A percentile compares a stretch with the other conserved stretches of the same genome.
Conservation (phyloP, 1,140 invertebrate genomes). For the Gonioctena quinquepunctata region DNA sequence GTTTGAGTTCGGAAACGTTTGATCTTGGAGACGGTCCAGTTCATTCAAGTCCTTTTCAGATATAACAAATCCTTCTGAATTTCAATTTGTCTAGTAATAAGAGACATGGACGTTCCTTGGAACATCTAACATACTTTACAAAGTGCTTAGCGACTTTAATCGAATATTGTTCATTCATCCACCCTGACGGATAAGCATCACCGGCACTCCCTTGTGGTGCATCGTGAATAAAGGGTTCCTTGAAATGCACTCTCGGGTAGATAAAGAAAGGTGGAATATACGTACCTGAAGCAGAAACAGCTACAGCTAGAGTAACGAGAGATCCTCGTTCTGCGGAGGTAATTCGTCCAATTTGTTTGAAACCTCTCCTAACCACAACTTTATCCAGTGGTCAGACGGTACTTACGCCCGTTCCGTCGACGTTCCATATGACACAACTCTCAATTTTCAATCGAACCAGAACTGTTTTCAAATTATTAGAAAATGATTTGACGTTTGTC, state of each 20-base stretch:
- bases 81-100: no score
- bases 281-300: conserved; percentile 48
- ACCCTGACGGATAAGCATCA: background rate
- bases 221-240: background rate
- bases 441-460: conserved; percentile 43
- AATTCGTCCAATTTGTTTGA: conserved; percentile 54
- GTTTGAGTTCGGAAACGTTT: no score
- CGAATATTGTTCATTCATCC: no score
- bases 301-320: conserved; percentile 40
- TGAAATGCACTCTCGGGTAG: background rate
- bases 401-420: conserved; percentile 55
- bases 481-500: conserved; percentile 50
- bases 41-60: no score
- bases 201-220: conserved; percentile 22
- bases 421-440: conserved; percentile 36
- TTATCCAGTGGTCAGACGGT: conserved; percentile 52
- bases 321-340: conserved; percentile 56
- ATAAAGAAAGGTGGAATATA: background rate
- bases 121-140: no score
- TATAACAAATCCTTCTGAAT: no score
- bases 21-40: no score
- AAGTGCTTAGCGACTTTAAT: no score
- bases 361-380: conserved; percentile 54
- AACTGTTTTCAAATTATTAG: conserved; percentile 55
- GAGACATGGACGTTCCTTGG: no score